Conservation (phyloP, 2,113 vertebrate species). For the Tonatia bakeri region DNA sequence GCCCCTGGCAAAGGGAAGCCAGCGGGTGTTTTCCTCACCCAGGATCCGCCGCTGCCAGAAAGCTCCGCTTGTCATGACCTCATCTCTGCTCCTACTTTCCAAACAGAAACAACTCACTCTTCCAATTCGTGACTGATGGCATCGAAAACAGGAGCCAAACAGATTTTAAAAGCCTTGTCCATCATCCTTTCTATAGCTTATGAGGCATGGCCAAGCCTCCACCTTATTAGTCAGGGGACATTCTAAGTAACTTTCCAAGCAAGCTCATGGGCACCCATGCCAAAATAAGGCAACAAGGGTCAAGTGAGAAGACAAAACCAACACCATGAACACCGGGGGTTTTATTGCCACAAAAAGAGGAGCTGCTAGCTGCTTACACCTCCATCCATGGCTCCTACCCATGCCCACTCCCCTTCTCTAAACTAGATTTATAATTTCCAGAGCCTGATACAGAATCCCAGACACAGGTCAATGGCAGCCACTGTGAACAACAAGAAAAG, state of each 20-base stretch:
- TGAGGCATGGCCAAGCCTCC: conserved; percentile 43
- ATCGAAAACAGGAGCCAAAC: conserved; percentile 43
- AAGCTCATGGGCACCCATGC: neutral
- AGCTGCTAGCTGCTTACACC: neutral
- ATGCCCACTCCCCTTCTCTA: conserved; percentile 43
- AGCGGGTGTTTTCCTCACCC: neutral
- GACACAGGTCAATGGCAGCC: conserved; percentile 22
- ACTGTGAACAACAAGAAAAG: conserved; percentile 19
- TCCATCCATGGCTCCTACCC: neutral
- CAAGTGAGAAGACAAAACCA: neutral
- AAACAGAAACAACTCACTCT: conserved; percentile 59
- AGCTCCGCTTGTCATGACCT: neutral
- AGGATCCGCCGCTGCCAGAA: neutral
- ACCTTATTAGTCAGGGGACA: conserved; percentile 56
- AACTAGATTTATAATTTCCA: conserved; percentile 61
- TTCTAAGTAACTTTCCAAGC: conserved; percentile 46
- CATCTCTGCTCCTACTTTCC: conserved; percentile 31
- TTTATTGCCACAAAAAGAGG: neutral
- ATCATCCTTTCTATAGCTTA: conserved; percentile 59
- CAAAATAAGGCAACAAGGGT: neutral
- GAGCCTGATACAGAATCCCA: conserved; percentile 39
- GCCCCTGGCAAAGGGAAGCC: neutral
- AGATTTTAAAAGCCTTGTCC: conserved; percentile 68
- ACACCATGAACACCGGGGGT: neutral
- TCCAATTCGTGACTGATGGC: conserved; percentile 53